phyloP scores from a whole-genome alignment of 2,797 vertebrate genomes.

The Merluccius polli region DNA sequence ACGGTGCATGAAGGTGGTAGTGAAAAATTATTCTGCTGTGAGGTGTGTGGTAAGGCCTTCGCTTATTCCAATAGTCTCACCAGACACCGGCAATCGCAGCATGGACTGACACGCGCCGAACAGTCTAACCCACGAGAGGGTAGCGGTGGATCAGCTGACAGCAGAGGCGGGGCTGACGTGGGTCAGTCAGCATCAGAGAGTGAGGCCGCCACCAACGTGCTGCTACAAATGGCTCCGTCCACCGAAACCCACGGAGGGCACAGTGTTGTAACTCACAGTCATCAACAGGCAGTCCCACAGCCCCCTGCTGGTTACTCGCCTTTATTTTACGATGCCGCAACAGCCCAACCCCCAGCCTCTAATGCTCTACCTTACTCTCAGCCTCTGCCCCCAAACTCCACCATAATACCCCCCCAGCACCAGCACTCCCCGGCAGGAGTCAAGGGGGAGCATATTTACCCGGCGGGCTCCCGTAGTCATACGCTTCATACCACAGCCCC shows the following conservation, averaged over 20 bases:
- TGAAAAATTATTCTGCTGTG: constrained; percentile 86
- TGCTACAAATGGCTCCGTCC: constrained; percentile 76
- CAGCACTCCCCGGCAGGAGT: constrained; percentile 76
- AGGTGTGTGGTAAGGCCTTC: constrained; percentile 89
- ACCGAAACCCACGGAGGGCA: constrained; percentile 69
- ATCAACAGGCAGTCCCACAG: constrained; percentile 69
- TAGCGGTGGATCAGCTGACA: constrained; percentile 62
- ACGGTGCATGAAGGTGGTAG: constrained; percentile 85
- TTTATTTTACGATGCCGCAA: constrained; percentile 74
- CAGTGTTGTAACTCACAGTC: constrained; percentile 71
- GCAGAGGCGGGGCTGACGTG: constrained; percentile 56
- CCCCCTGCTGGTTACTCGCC: constrained; percentile 73
- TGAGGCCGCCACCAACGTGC: constrained; percentile 78
- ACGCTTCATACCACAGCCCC: constrained; percentile 73
- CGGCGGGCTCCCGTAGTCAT: constrained; percentile 66
- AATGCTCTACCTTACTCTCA: constrained; percentile 71
- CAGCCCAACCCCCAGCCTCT: constrained; percentile 59
- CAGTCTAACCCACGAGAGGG: constrained; percentile 69
- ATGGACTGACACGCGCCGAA: constrained; percentile 73
- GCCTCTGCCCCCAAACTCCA: constrained; percentile 77
- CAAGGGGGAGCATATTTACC: constrained; percentile 79
- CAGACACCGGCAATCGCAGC: constrained; percentile 86
- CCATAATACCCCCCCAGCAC: constrained; percentile 75
- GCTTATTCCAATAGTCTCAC: constrained; percentile 90
- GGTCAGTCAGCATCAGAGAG: constrained; percentile 74